A percentile compares a stretch with the other conserved stretches of the same genome.
Conservation (phyloP, 2,797 vertebrate species). For the Chelmon rostratus region DNA sequence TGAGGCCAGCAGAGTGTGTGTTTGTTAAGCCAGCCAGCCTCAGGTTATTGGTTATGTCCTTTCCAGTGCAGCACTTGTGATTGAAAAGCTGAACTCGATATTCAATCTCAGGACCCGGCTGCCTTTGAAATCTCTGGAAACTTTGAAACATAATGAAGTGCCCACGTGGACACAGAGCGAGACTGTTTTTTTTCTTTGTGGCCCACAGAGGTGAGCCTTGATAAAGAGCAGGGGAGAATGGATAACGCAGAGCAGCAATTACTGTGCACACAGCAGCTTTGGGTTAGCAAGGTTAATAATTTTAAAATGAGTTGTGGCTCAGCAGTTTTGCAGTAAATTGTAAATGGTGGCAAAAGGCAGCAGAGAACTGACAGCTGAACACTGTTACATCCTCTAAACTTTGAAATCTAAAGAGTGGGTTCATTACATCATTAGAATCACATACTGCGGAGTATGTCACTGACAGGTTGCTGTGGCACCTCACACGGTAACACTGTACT, state of each 20-base stretch:
- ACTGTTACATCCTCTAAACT: not conserved
- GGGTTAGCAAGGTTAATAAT: not conserved
- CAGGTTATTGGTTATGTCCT: not conserved
- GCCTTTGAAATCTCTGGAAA: slow-evolving; percentile 9
- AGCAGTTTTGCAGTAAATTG: not conserved
- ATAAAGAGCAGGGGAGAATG: slow-evolving; percentile 5
- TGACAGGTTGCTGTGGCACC: not conserved
- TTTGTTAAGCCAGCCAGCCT: too few relatives aligned
- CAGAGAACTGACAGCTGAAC: not conserved
- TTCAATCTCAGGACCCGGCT: not conserved
- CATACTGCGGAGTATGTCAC: too few relatives aligned
- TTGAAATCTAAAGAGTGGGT: too few relatives aligned
- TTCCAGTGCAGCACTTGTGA: too few relatives aligned
- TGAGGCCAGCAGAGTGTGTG: too few relatives aligned
- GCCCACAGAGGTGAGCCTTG: not conserved
- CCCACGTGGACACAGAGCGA: not conserved
- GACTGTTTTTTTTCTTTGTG: not conserved
- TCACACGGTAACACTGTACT: not conserved
- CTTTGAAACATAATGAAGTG: not conserved
- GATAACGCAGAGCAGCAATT: not conserved
- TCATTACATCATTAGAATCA: too few relatives aligned
- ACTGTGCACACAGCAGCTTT: not conserved
- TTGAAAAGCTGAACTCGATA: too few relatives aligned
- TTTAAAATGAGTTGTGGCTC: not conserved
- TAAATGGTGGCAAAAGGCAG: not conserved